Percentiles rank a stretch among this genome's conserved stretches.
Conservation (phyloP, 2,888 invertebrate genomes). For the Clostera curtula region DNA sequence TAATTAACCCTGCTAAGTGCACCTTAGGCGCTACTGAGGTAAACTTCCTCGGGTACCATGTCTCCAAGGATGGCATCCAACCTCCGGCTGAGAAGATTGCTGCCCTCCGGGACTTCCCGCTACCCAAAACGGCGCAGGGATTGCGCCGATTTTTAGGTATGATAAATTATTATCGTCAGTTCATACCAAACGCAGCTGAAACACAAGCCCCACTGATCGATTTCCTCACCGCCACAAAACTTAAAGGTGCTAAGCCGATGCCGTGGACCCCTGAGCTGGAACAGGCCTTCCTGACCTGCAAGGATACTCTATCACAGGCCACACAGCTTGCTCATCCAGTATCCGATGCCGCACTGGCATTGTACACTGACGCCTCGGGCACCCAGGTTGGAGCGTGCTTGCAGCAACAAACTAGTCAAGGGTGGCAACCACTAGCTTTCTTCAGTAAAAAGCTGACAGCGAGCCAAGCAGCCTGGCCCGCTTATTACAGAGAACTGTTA, state of each 20-base stretch:
- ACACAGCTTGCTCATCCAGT: neutral
- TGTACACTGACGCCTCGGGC: slow-evolving; percentile 2
- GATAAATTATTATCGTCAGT: slow-evolving; percentile 2
- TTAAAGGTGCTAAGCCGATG: neutral
- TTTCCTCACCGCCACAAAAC: neutral
- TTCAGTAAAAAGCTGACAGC: slow-evolving; percentile 10
- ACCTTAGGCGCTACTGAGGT: neutral
- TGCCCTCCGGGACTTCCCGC: neutral
- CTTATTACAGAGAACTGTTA: slow-evolving; percentile 1
- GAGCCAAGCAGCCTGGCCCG: slow-evolving; percentile 4
- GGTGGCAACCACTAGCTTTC: slow-evolving; percentile 3
- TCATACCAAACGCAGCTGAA: neutral
- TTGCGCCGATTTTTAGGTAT: slow-evolving; percentile 2
- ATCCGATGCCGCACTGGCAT: neutral
- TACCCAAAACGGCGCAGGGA: slow-evolving; percentile 1
- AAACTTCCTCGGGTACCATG: neutral
- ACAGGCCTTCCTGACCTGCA: neutral
- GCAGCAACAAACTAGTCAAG: neutral
- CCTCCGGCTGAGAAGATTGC: neutral
- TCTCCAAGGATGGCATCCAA: neutral
- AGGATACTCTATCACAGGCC: neutral
- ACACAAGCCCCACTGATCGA: neutral
- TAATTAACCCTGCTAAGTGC: neutral
- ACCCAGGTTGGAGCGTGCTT: slow-evolving; percentile 1
- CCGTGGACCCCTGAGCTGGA: neutral